A percentile compares a stretch with the other conserved stretches of the same genome.
Evolutionary conservation across 2,888 invertebrate genomes (phyloP).

Genomic region (Ametastegia equiseti): DNA sequence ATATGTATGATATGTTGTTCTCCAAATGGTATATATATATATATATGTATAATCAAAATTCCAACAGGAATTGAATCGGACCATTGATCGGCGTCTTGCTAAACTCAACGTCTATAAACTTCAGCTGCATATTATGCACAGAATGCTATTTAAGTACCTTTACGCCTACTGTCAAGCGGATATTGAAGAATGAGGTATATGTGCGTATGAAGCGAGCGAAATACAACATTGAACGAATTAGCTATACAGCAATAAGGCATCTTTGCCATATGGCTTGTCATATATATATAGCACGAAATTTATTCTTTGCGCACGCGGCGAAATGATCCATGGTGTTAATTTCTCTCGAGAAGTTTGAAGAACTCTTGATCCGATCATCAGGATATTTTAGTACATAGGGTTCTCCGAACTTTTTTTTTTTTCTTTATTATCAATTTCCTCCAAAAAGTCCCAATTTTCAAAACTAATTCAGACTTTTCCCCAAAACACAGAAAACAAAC

Average conservation of each 20-base stretch:
- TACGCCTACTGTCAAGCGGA: conserved; percentile 5
- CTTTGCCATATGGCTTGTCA: not conserved
- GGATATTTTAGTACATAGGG: not conserved
- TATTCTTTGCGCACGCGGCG: not conserved
- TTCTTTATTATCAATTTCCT: no score
- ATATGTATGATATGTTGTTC: not conserved
- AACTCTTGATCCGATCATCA: not conserved
- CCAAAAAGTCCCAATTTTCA: no score
- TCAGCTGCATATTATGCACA: not conserved
- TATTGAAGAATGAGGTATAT: conserved; percentile 21
- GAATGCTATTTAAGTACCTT: not conserved
- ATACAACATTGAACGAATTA: conserved; percentile 30
- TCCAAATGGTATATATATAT: conserved; percentile 8
- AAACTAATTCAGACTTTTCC: not conserved
- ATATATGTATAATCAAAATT: not conserved
- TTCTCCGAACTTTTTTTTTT: not conserved
- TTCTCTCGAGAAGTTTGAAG: not conserved
- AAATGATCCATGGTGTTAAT: not conserved
- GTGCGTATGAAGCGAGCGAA: conserved; percentile 3
- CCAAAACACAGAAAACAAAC: no score
- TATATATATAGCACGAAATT: not conserved
- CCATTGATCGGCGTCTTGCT: not conserved
- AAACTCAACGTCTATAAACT: not conserved
- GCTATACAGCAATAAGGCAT: conserved; percentile 16
- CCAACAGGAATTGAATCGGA: not conserved